Base-by-base conservation (phyloP, 2,797 vertebrate genomes). In the Notolabrus celidotus region DNA sequence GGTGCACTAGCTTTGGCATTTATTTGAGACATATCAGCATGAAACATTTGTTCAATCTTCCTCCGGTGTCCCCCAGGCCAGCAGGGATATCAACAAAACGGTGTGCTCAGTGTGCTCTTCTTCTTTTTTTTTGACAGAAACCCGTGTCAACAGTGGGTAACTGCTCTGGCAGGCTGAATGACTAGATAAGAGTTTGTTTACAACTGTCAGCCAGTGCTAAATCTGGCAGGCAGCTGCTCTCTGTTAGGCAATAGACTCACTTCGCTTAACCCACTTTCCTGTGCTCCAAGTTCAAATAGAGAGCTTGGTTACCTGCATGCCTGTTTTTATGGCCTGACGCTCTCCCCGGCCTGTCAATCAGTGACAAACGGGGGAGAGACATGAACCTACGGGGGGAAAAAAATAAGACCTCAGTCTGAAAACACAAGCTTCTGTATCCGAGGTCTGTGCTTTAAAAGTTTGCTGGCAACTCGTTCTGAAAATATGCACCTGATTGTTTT, bases 181-280 rank as follows among this genome's bases (percentile, higher is more conserved):
- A 77, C 71, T 19, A 82, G 87, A 90, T 91, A 89, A 88, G 77
- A 89, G 73, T 52, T 64, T 91, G 87, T 90, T 92, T 90, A 92
- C 89, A 90, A 89, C 84, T 85, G 86, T 86, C 86, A 85, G 79
- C 84, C 71, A 46, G 67, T 4, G 66, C 82, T 85, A 84, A 87
- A 86, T 78, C 82, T 90, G 88, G 71, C 86, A 83, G 79, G 76
- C 88, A 86, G 86, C 88, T 89, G 78, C 84, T 77, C 62, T 27
- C 80, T 66, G 86, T 92, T 88, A 82, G 75, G 84, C 89, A 90
- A 88, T 59, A 82, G 61, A 81, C 63, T 86, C 79, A 74, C 78
- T 88, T 86, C 82, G 82, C 87, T 90, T 87, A 91, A 92, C 89
- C 91, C 81, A 91, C 83, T 90, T 92, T 86, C 70, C 74, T 75